Conservation (phyloP, 2,797 vertebrate genomes). For the Euthynnus affinis region DNA sequence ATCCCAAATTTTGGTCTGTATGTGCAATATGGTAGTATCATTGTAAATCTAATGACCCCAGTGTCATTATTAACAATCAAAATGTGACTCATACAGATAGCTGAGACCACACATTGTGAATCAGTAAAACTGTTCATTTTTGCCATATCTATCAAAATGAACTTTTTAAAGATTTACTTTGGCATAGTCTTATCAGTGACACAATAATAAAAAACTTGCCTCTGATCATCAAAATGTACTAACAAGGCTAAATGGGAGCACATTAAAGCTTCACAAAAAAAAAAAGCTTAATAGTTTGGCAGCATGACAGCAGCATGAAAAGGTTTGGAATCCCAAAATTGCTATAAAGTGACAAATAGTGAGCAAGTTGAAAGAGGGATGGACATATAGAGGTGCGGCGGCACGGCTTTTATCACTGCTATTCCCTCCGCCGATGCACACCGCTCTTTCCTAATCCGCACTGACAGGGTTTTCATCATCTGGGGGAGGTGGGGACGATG, state of each 20-base stretch:
- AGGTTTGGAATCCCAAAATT: constrained; percentile 75
- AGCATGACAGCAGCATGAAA: constrained; percentile 63
- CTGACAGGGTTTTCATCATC: constrained; percentile 85
- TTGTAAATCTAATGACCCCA: background rate
- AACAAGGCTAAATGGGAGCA: constrained; percentile 46
- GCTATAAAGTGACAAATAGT: constrained; percentile 72
- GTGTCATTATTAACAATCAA: background rate
- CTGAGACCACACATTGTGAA: constrained; percentile 50
- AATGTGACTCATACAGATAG: constrained; percentile 16
- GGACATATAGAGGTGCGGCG: constrained; percentile 68
- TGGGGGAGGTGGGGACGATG: constrained; percentile 66
- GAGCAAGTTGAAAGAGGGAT: constrained; percentile 68
- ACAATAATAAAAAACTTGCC: constrained; percentile 38
- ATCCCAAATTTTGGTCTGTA: background rate
- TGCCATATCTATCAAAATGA: constrained; percentile 21
- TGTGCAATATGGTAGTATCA: background rate
- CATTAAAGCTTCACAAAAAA: constrained; percentile 57
- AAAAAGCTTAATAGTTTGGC: constrained; percentile 59
- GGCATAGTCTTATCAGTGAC: background rate
- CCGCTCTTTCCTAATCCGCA: constrained; percentile 80
- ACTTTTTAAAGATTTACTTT: constrained; percentile 30
- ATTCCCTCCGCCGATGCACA: constrained; percentile 61
- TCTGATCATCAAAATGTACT: constrained; percentile 64
- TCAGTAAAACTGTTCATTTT: constrained; percentile 30
- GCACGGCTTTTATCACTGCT: constrained; percentile 70